Evolutionary conservation across 2,888 invertebrate genomes (phyloP), one percentile per base, ranked within the genome.

Genomic region (Lepidocyrtinus sp.): DNA sequence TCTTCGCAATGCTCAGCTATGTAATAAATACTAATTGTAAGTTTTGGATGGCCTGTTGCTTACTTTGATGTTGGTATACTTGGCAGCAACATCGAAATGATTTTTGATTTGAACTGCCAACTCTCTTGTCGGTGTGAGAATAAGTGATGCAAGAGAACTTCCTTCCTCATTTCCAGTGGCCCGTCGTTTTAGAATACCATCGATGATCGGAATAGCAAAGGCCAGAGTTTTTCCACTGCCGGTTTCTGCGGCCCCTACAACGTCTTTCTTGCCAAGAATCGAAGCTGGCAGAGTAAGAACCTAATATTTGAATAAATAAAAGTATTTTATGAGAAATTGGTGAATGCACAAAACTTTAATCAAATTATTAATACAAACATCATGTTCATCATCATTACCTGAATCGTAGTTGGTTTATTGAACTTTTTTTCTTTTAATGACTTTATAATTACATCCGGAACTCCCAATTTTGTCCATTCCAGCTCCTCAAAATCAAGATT

Each of bases 141-240:
- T 93, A 2, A 99, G 90, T 0, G 96, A 96, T 88, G 94, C 94
- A 24, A 97, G 88, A 0, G 92, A 36, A 2, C 45, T 84, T 24
- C 62, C 36, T 55, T 82, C 79, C 25, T 74, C 65, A 5, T 85
- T 72, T 15, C 19, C 67, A 19, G 61, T 59, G 61, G 68, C 65
- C 87, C 90, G 93, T 0, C 93, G 88, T 87, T 93, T 92, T 86
- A 98, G 89, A 83, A 98, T 97, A 17, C 96, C 95, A 72, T 93
- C 90, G 76, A 99, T 89, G 59, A 99, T 93, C 9, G 99, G 99
- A 78, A 99, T 94, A 0, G 96, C 98, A 90, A 99, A 99, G 0
- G 99, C 99, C 70, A 99, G 90, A 0, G 99, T 99, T 91, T 99
- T 99, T 0, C 99, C 99, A 89, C 98, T 98, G 0, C 99, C 99